Conservation (phyloP, 2,797 vertebrate genomes). For the Apogon talboti region DNA sequence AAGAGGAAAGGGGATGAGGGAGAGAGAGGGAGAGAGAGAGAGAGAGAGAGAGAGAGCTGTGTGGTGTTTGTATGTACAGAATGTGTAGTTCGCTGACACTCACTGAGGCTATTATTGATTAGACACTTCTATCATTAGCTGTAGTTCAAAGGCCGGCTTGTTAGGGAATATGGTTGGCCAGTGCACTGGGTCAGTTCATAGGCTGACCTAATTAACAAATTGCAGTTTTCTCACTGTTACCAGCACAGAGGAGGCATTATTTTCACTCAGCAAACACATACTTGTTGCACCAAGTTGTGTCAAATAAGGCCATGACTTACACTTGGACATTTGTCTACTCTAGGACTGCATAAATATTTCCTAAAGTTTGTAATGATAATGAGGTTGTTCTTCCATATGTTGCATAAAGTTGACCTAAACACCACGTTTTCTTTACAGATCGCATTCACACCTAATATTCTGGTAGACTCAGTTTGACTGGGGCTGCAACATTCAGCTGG, state of each 20-base stretch:
- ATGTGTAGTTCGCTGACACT: slow-evolving; percentile 47
- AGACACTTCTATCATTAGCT: slow-evolving; percentile 61
- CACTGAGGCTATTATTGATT: slow-evolving; percentile 68
- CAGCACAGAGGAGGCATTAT: slow-evolving; percentile 8
- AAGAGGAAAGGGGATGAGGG: slow-evolving; percentile 10
- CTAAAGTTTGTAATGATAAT: no score
- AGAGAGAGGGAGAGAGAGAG: not conserved
- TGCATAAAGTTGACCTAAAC: no score
- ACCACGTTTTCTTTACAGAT: no score
- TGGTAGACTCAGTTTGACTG: no score
- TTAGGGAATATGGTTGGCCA: slow-evolving; percentile 28
- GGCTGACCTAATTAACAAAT: slow-evolving; percentile 54
- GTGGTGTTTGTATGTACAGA: slow-evolving; percentile 10
- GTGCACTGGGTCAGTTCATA: slow-evolving; percentile 60
- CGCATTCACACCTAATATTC: no score
- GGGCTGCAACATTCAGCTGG: no score
- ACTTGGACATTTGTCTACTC: no score
- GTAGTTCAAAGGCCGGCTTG: slow-evolving; percentile 47
- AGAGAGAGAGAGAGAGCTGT: not conserved
- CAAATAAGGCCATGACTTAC: not conserved
- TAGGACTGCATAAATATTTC: no score
- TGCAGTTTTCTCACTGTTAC: slow-evolving; percentile 22
- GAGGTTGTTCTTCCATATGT: no score
- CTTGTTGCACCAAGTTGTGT: not conserved
- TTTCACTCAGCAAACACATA: not conserved